Base-by-base conservation (phyloP, 1,140 invertebrate genomes). In the Dendroctonus valens region DNA sequence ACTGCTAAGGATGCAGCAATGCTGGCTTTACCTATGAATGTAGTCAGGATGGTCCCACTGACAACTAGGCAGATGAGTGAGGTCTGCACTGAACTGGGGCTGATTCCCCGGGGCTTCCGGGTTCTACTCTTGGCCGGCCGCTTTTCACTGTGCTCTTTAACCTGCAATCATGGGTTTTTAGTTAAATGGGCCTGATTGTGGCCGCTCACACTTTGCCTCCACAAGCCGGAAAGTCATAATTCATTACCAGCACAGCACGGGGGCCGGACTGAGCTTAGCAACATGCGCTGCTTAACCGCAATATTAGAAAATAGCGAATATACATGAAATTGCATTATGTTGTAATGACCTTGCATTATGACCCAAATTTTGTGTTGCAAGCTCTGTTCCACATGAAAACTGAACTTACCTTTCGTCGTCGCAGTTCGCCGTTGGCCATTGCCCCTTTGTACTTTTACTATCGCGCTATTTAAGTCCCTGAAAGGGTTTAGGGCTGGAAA, bases 1-100 rank as follows among this genome's bases (percentile, higher is more conserved):
- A 59, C 46, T 46, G 53, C 26, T 6, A 11, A 39, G n/a, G 11
- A 53, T 15, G 9, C n/a, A 53, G 8, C 12, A 52, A 26, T 38
- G 41, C 5, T 14, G 50, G 48, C 49, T 68, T 70, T 74, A 76
- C 76, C 57, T 65, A 76, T 64, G 71, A 78, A 77, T 41, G 73
- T 39, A 59, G 74, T 77, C 26, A 78, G 65, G 50, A 78, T 70
- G 6, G 74, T 73, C 15, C 72, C 76, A 68, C 77, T 77, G 40
- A 78, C 51, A 39, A 78, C 70, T 59, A 78, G 65, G 69, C 77
- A 78, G 49, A 78, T 50, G 57, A 78, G 67, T 9, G 76, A 77
- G 15, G 69, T 70, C 50, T 74, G 76, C 50, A 78, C 68, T 5
- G 71, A 72, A 9, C 46, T 63, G 14, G 53, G n/a, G 12, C 60